Conservation (phyloP, 1,140 invertebrate species). For the Saccostrea glomerata region DNA sequence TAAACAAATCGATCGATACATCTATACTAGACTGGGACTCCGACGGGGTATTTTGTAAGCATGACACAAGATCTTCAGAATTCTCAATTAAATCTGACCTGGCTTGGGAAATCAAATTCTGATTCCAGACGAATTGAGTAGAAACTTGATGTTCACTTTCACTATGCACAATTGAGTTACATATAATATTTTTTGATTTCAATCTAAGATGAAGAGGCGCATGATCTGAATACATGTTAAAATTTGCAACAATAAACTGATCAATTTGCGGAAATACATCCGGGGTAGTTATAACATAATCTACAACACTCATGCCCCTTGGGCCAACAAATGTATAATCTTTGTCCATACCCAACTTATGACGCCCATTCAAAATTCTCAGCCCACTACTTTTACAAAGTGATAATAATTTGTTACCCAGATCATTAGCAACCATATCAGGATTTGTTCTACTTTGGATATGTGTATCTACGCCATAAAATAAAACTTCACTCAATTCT, state of each 20-base stretch:
- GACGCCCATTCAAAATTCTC: constrained; percentile 40
- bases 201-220: no score
- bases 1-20: no score
- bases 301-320: constrained; percentile 33
- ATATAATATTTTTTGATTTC: no score
- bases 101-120: no score
- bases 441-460: background rate
- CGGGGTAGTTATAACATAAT: constrained; percentile 30
- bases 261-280: background rate
- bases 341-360: constrained; percentile 2
- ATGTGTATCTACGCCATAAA: background rate
- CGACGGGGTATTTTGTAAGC: no score
- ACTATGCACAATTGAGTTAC: no score
- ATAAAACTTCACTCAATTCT: background rate
- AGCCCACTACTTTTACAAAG: constrained; percentile 31
- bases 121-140: no score
- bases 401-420: constrained; percentile 15
- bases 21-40: no score
- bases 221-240: constrained; percentile 6
- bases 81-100: no score
- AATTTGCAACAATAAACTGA: background rate
- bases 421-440: background rate
- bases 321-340: constrained; percentile 27
- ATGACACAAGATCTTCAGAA: no score
- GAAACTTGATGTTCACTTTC: no score